Evolutionary conservation across 2,888 invertebrate species (phyloP), one percentile per base, ranked within the genome.

Genomic region (Nemapogon koenigi): DNA sequence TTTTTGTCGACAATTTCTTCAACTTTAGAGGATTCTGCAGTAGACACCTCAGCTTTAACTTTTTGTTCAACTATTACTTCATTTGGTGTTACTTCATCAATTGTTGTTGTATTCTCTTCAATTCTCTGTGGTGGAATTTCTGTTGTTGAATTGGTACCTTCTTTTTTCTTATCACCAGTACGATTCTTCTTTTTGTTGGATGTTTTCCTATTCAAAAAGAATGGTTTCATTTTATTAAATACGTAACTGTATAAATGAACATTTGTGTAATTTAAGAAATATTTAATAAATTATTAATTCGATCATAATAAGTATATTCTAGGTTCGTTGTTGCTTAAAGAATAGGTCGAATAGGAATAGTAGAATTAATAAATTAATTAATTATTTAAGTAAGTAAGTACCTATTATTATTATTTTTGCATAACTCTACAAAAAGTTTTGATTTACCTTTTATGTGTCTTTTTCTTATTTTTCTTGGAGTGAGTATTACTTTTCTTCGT

Each of bases 401-500:
- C n/a, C n/a, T n/a, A n/a, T n/a, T n/a, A n/a, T n/a, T n/a, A n/a
- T n/a, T n/a, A n/a, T n/a, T n/a, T n/a, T n/a, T n/a, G n/a, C n/a
- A n/a, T n/a, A n/a, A n/a, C n/a, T n/a, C n/a, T n/a, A n/a, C n/a
- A n/a, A n/a, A n/a, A n/a, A n/a, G n/a, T n/a, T n/a, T n/a, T n/a
- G n/a, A n/a, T n/a, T n/a, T n/a, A 73, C 75, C 62, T 71, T 47
- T 75, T 69, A 29, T 61, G 68, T 1, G 59, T 53, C 43, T 70
- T 60, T 16, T 55, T 75, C 52, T 73, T 81, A 40, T 58, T 62
- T 45, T 75, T 69, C 51, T 81, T 81, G 4, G 78, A 73, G 42
- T 80, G 83, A 3, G 66, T 68, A 19, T 59, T 66, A 32, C 51
- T 76, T 41, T 81, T 80, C 52, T 84, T 85, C 45, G 67, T 76